Percentiles rank a stretch among this genome's conserved stretches.
These are phyloP conservation scores for Girardinichthys multiradiatus DNA, from an alignment of 2,113 vertebrate species.

Conservation along the genomic window DNA sequence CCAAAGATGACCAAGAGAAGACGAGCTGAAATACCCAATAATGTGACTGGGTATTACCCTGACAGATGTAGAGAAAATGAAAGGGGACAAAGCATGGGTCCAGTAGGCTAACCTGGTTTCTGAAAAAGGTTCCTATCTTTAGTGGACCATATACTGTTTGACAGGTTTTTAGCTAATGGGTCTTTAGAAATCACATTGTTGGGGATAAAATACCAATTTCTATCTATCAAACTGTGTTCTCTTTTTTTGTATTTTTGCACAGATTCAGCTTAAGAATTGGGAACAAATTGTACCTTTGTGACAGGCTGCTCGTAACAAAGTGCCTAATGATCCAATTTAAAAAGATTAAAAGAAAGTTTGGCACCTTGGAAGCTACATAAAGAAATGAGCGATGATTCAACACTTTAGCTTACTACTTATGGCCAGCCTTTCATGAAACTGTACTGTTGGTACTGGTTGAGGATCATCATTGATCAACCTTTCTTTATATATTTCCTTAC, in stretches of 20 bases:
- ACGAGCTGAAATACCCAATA: neutral
- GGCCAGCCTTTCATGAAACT: neutral
- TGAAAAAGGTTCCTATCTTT: neutral
- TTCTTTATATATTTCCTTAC: constrained; percentile 8
- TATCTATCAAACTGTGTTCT: neutral
- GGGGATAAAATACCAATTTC: neutral
- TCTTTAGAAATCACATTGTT: neutral
- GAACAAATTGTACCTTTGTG: neutral
- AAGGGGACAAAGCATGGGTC: neutral
- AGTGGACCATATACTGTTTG: neutral
- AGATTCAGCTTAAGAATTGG: neutral
- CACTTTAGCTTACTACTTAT: neutral
- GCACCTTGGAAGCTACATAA: neutral
- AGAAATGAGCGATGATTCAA: neutral
- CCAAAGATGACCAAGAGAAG: no score
- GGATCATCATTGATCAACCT: neutral
- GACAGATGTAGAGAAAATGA: neutral
- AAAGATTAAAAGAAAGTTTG: neutral
- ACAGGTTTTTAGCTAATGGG: neutral
- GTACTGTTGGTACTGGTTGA: neutral
- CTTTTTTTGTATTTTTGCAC: neutral
- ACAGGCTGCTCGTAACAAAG: neutral
- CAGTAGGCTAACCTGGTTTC: neutral
- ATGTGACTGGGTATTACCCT: neutral
- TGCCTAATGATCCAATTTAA: neutral